Evolutionary conservation across 1,140 invertebrate species (phyloP).

Genomic region (Popillia japonica): DNA sequence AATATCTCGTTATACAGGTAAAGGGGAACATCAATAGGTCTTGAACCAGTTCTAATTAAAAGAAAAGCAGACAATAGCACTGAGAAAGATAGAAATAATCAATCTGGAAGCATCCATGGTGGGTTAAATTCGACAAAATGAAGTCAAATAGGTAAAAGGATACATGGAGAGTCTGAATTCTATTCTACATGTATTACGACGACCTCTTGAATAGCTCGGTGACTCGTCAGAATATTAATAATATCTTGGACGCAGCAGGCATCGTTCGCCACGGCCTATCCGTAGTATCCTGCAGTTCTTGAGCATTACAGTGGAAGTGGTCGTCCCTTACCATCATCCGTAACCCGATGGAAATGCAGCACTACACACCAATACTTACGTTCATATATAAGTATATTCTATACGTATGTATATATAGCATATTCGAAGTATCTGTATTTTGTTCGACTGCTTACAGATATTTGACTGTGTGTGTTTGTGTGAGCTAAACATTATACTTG

Average conservation of each 20-base stretch:
- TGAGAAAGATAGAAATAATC: not conserved
- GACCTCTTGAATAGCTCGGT: constrained; percentile 53
- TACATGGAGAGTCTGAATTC: constrained; percentile 37
- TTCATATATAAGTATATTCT: constrained; percentile 9
- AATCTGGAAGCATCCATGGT: constrained; percentile 8
- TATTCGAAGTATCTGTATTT: constrained; percentile 25
- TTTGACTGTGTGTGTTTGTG: constrained; percentile 6
- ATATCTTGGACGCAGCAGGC: constrained; percentile 50
- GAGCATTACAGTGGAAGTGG: constrained; percentile 36
- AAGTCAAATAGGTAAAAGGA: constrained; percentile 37
- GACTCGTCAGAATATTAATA: constrained; percentile 56
- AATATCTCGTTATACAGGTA: not conserved
- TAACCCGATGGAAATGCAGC: constrained; percentile 17
- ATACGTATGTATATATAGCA: not conserved
- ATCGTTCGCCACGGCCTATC: constrained; percentile 50
- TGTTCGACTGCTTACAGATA: not conserved
- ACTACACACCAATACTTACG: constrained; percentile 19
- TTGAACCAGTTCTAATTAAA: not conserved
- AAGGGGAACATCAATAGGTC: not conserved
- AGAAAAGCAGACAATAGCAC: not conserved
- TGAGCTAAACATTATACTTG: not conserved
- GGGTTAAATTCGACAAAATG: constrained; percentile 26
- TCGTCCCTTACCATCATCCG: constrained; percentile 29
- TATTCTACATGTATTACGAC: constrained; percentile 36
- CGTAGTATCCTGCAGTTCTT: constrained; percentile 38